These are phyloP conservation scores for Chionis minor DNA, from an alignment of 2,113 vertebrate genomes.

Conservation along the genomic window DNA sequence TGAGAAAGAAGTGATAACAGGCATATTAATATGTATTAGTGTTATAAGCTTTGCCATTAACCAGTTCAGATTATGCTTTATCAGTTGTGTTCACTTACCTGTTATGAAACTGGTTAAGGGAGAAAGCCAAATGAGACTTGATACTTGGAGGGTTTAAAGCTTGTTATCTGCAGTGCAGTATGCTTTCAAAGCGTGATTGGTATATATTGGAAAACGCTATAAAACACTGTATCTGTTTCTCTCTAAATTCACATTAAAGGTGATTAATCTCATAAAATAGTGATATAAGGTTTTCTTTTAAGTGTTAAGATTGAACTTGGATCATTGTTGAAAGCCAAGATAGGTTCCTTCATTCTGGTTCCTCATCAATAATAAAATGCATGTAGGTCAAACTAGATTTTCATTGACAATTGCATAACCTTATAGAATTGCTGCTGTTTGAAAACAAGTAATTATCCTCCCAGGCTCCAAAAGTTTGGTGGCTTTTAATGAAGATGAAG, in stretches of 20 bases:
- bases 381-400: not conserved
- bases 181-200: not conserved
- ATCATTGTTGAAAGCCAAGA: not conserved
- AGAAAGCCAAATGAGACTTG: not conserved
- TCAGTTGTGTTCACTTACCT: not conserved
- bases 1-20: not conserved
- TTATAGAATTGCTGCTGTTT: not conserved
- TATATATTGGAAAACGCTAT: not conserved
- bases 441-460: not conserved
- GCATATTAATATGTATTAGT: not conserved
- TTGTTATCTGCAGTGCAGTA: not conserved
- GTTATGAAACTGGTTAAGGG: not conserved
- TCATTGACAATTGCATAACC: not conserved
- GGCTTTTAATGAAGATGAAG: not conserved
- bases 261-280: not conserved
- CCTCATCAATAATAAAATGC: not conserved
- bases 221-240: not conserved
- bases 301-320: not conserved
- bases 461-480: not conserved
- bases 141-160: not conserved
- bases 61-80: not conserved
- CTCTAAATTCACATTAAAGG: not conserved
- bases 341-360: not conserved
- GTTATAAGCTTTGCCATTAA: not conserved
- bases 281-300: not conserved